These are phyloP conservation scores for Amiota communis DNA, from an alignment of 2,888 invertebrate species.

Conservation along the genomic window DNA sequence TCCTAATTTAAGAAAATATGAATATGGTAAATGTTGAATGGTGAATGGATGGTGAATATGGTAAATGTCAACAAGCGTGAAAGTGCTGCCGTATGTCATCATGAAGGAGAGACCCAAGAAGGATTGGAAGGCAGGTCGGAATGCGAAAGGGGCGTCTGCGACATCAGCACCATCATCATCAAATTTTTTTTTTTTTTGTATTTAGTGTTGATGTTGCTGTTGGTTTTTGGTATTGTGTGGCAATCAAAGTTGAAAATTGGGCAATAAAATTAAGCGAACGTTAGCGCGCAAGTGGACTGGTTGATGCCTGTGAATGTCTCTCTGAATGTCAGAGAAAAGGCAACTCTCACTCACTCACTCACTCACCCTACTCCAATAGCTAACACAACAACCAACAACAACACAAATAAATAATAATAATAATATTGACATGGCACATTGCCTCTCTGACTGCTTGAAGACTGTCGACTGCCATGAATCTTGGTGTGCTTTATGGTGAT, in stretches of 20 bases:
- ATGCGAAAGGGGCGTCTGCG: background rate
- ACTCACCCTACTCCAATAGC: background rate
- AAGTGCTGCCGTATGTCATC: background rate
- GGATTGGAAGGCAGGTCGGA: too few relatives aligned
- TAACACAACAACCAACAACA: background rate
- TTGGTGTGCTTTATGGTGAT: too few relatives aligned
- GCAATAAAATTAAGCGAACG: conserved; percentile 66
- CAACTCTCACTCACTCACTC: background rate
- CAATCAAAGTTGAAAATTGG: conserved; percentile 66
- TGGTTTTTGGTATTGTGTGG: conserved; percentile 31
- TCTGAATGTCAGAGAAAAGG: background rate
- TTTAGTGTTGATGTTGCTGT: background rate
- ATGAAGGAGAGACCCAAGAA: too few relatives aligned
- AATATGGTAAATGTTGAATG: too few relatives aligned
- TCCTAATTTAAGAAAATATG: too few relatives aligned
- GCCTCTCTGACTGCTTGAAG: background rate
- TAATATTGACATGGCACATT: conserved; percentile 7
- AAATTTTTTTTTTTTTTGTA: too few relatives aligned
- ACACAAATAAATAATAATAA: background rate
- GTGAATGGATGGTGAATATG: background rate
- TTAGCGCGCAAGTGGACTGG: background rate
- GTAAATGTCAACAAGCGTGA: conserved; percentile 18
- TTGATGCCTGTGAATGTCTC: background rate
- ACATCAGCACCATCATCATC: background rate
- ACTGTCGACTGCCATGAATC: too few relatives aligned